Percentiles rank a stretch among this genome's conserved stretches.
Evolutionary conservation across 1,140 invertebrate species (phyloP).

Genomic region (Eubasilissa regina): DNA sequence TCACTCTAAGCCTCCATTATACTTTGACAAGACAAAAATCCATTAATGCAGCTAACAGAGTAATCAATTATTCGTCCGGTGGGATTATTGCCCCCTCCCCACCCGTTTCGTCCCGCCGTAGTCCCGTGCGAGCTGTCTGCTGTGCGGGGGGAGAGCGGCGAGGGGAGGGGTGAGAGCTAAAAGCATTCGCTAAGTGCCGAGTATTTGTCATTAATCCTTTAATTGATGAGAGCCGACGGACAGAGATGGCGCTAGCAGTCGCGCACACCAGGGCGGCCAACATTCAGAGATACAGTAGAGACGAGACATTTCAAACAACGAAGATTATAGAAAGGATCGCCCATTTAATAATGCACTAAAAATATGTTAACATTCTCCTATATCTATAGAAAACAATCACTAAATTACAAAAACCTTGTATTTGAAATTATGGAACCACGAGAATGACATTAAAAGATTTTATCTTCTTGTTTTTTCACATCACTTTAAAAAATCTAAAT

Average conservation of each 20-base stretch:
- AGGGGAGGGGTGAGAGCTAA: constrained; percentile 49
- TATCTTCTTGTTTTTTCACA: too few species aligned
- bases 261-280: constrained; percentile 4
- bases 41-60: constrained; percentile 59
- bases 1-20: constrained; percentile 56
- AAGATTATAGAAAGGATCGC: too few species aligned
- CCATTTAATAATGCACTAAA: too few species aligned
- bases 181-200: constrained; percentile 61
- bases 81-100: constrained; percentile 52
- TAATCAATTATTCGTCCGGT: constrained; percentile 59
- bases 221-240: constrained; percentile 57
- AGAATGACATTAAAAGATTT: too few species aligned
- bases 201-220: constrained; percentile 62
- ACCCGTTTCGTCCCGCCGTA: neutral
- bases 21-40: constrained; percentile 61
- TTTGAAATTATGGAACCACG: too few species aligned
- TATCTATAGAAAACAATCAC: too few species aligned
- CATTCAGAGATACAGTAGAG: too few species aligned
- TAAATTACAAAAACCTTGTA: too few species aligned
- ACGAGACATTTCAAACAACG: too few species aligned
- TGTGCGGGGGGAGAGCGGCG: constrained; percentile 11
- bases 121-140: neutral
- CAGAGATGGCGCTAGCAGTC: constrained; percentile 48
- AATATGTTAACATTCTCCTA: too few species aligned
- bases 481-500: too few species aligned